Base-by-base conservation (phyloP, 2,888 invertebrate genomes). In the Frankliniella fusca region DNA sequence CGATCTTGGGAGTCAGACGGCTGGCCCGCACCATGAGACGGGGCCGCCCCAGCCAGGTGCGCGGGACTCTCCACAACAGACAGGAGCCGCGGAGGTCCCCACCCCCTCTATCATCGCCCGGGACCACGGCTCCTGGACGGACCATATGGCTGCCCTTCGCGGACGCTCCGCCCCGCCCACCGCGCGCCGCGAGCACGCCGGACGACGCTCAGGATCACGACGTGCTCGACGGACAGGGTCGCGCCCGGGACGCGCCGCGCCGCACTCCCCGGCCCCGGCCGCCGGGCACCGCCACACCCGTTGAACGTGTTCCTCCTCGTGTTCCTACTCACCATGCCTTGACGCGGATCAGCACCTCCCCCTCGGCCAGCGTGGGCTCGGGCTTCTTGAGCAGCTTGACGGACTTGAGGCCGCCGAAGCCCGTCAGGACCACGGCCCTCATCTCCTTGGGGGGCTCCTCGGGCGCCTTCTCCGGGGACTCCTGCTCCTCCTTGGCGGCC, bases 391-490 rank as follows among this genome's bases (percentile, higher is more conserved):
- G 91, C 85, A 94, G 93, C 90, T 95, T 95, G 85, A 96, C 93
- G 87, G 94, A 93, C 88, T 95, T 95, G 84, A 95, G 90, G 80
- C 95, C 95, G 76, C 96, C 96, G 89, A 95, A 96, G 86, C 94
- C 94, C 85, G 93, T 94, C 85, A 96, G 91, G 84, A 95, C 93
- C 86, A 96, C 93, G 83, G 94, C 94, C 87, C 94, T 91, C 95
- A 95, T 95, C 90, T 95, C 94, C 88, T 94, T 94, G 85, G 93
- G 93, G 85, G 92, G 91, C 86, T 90, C 90, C 86, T 90, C 91
- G 82, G 85, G 87, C 81, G 85, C 84, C 82, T 85, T 85, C 83
- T 80, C 83, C 83, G 81, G 82, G 81, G 81, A 87, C 85, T 88
- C 88, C 48, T 87, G 86, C 83, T 88, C 87, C 82, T 87, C 87